Evolutionary conservation across 2,888 invertebrate genomes (phyloP), one percentile per base, ranked within the genome.

Genomic region (Cerceris ruficornis): DNA sequence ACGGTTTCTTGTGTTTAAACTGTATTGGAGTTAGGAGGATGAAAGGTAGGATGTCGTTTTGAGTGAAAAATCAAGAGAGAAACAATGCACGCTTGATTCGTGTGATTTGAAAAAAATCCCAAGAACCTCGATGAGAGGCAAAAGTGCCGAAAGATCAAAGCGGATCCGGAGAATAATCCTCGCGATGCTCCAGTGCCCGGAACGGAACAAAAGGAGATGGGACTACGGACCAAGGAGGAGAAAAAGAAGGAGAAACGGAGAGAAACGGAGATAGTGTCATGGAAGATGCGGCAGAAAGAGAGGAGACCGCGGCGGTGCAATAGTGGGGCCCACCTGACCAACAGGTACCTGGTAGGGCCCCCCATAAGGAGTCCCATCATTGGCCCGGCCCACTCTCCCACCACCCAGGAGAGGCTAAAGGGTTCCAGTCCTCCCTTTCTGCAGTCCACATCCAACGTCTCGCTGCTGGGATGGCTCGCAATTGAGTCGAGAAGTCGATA

Each of bases 251-350:
- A 83, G 64, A 73, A 80, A 66, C 50, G 66, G 66, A 59, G 75
- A 83, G 64, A 73, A 80, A 66, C 50, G 66, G 66, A 59, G 74
- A 73, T n/a, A 42, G 5, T 8, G 5, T 15, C 28, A 67, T 39
- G 65, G 66, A 59, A 55, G 28, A 69, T 55, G 50, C 69, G 71
- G 49, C 39, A 43, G 76, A 81, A 60, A 71, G 78, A 80, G 73
- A 62, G 14, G 50, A 52, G 43, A 54, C 39, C 6, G 49, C 74
- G 82, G 75, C 75, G 81, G 73, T 69, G 81, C 81, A 73, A 79
- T 86, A 88, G 89, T 88, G 90, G 89, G 89, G 85, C 79, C 81
- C 89, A 89, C 88, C 87, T 89, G 88, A 89, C 90, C 91, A 91
- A 90, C 90, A 87, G 88, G 88, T 88, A 89, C 86, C 85, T 85